phyloP scores from a whole-genome alignment of 2,113 vertebrate species.

The Corvus hawaiiensis region DNA sequence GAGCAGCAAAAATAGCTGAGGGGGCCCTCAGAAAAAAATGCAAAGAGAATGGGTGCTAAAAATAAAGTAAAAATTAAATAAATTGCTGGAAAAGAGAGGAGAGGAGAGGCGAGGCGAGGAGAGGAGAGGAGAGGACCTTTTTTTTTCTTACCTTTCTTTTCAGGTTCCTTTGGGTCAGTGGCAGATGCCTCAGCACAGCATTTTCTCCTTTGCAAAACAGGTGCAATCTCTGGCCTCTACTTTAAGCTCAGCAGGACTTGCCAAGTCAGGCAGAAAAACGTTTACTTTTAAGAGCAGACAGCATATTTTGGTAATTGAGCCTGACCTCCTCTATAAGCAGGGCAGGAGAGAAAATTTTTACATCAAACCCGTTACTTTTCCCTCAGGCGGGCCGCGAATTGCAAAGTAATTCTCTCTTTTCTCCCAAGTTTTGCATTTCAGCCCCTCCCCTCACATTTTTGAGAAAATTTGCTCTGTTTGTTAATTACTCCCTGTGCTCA shows the following conservation, averaged over 20 bases:
- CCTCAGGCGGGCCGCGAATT: background rate
- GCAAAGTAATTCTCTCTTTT: background rate
- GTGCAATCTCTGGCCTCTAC: background rate
- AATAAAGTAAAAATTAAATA: background rate
- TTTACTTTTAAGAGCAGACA: background rate
- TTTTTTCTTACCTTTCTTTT: background rate
- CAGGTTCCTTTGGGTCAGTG: background rate
- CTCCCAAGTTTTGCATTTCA: background rate
- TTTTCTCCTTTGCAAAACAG: background rate
- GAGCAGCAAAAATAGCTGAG: background rate
- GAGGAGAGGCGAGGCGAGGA: background rate
- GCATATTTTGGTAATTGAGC: background rate
- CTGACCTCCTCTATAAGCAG: background rate
- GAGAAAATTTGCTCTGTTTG: background rate
- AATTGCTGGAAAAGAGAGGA: background rate
- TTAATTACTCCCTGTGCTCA: background rate
- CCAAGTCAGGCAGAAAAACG: background rate
- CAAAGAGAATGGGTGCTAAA: background rate
- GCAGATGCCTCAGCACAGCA: background rate
- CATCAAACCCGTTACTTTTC: background rate
- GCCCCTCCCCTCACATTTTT: background rate
- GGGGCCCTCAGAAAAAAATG: background rate
- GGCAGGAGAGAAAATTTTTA: background rate
- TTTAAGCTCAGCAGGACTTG: background rate
- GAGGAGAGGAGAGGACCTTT: too few relatives aligned